Conservation (phyloP, 2,797 vertebrate genomes). For the Holocentrus rufus region DNA sequence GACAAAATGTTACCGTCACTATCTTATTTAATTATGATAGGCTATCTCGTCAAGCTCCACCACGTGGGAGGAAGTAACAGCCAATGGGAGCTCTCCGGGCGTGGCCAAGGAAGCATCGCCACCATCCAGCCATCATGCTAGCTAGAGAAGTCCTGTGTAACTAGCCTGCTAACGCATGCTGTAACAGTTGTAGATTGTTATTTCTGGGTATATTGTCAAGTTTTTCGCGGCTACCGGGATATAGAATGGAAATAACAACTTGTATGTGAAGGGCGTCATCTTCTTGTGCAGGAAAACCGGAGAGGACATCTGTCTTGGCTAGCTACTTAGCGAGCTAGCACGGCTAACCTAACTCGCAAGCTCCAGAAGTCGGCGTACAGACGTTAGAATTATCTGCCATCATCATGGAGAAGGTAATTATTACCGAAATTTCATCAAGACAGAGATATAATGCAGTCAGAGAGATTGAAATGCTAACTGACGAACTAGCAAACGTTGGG, state of each 20-base stretch:
- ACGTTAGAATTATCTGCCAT: slow-evolving; percentile 27
- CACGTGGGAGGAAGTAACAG: slow-evolving; percentile 32
- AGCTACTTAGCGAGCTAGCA: slow-evolving; percentile 57
- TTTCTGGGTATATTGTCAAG: not conserved
- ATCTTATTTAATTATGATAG: slow-evolving; percentile 36
- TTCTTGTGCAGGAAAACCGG: slow-evolving; percentile 21
- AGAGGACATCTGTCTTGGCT: slow-evolving; percentile 33
- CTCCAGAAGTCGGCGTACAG: slow-evolving; percentile 33
- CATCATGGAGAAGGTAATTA: slow-evolving; percentile 78
- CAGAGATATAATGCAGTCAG: not conserved
- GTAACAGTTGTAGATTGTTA: not conserved
- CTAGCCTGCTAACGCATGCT: slow-evolving; percentile 52
- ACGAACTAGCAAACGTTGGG: slow-evolving; percentile 11
- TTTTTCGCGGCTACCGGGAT: not conserved
- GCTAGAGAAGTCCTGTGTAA: slow-evolving; percentile 44
- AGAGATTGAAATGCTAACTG: not conserved
- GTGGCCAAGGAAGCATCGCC: slow-evolving; percentile 45
- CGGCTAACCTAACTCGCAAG: slow-evolving; percentile 47
- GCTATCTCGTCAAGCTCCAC: slow-evolving; percentile 14
- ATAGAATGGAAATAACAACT: slow-evolving; percentile 53
- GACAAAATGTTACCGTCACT: not conserved
- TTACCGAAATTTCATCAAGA: not conserved
- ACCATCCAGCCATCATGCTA: slow-evolving; percentile 66
- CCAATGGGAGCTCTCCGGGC: slow-evolving; percentile 60
- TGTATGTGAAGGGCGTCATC: slow-evolving; percentile 36